Evolutionary conservation across 2,113 vertebrate species (phyloP).

Genomic region (Cryptoleucopteryx plumbea): DNA sequence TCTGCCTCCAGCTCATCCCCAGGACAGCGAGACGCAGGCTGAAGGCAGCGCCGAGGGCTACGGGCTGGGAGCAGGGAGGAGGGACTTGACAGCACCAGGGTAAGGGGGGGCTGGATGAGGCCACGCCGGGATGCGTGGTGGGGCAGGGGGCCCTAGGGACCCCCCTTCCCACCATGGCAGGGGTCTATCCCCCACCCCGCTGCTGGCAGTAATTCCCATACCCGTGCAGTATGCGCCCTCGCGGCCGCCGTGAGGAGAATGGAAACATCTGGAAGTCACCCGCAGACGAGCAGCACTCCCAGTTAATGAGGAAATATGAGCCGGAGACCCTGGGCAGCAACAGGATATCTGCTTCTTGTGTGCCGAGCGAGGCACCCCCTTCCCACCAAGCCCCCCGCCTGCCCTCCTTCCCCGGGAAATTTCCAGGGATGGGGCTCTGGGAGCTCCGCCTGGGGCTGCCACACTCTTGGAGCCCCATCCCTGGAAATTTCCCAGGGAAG

Average conservation of each 20-base stretch:
- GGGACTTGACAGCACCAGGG: background rate
- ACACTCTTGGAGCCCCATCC: background rate
- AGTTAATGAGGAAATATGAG: conserved; percentile 66
- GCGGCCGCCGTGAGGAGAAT: background rate
- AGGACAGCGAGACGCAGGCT: background rate
- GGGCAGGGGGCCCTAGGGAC: background rate
- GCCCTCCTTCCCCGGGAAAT: background rate
- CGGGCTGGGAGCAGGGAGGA: background rate
- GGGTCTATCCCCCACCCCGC: background rate
- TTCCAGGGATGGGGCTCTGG: background rate
- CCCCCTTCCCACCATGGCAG: background rate
- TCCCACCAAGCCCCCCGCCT: background rate
- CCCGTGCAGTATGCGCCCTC: background rate
- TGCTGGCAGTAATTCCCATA: background rate
- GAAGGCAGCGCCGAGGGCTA: background rate
- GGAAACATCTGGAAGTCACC: conserved; percentile 65
- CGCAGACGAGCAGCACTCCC: background rate
- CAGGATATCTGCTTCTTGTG: conserved; percentile 48
- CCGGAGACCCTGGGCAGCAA: conserved; percentile 1
- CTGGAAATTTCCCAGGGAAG: background rate
- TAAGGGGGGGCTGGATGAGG: background rate
- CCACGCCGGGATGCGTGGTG: background rate
- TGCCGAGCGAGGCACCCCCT: background rate
- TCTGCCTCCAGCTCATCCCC: background rate
- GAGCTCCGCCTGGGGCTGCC: background rate